Evolutionary conservation across 2,113 vertebrate genomes (phyloP), one percentile per base, ranked within the genome.

Genomic region (Thamnaconus septentrionalis): DNA sequence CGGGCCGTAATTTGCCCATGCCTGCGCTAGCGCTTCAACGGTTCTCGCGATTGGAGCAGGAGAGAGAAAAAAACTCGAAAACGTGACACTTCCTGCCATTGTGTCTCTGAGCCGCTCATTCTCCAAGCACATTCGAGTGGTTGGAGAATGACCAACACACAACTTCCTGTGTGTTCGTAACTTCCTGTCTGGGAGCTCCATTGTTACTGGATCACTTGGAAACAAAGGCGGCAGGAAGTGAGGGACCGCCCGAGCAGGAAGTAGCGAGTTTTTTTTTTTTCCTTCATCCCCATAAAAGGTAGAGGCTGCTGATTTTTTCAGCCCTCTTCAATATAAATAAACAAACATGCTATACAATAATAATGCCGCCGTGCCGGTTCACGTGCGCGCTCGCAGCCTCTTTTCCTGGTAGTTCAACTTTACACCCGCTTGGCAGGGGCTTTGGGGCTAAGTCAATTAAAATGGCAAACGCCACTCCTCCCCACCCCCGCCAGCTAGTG

Each of bases 211-310:
- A 49, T 55, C 6, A 55, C 55, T 7, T 4, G 31, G 44, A 59
- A 57, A 82, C 81, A 79, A 87, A 76, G 52, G 18, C 18, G 48
- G 7, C 79, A 78, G 82, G 80, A 87, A 77, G 82, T 62, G 47
- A 5, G 60, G 7, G 69, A 8, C 0, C 18, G 18, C 18, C 18
- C 18, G 18, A 31, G 18, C 18, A 31, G 18, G 18, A 31, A 31
- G 18, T 31, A 31, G 18, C 18, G 18, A 31, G 1, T 31, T 31
- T 31, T 2, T 31, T 31, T 31, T 1, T 31, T 31, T 31, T 31
- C 18, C 18, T 31, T 31, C 18, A 31, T 31, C 18, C 18, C 18
- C 18, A 31, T 31, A 31, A 31, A 31, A 31, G 18, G 18, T 31
- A 31, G 18, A 31, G 1, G 18, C 18, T 31, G 1, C 76, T 79